These are phyloP conservation scores for Phrixothrix hirtus DNA, from an alignment of 2,888 invertebrate species.

Conservation along the genomic window DNA sequence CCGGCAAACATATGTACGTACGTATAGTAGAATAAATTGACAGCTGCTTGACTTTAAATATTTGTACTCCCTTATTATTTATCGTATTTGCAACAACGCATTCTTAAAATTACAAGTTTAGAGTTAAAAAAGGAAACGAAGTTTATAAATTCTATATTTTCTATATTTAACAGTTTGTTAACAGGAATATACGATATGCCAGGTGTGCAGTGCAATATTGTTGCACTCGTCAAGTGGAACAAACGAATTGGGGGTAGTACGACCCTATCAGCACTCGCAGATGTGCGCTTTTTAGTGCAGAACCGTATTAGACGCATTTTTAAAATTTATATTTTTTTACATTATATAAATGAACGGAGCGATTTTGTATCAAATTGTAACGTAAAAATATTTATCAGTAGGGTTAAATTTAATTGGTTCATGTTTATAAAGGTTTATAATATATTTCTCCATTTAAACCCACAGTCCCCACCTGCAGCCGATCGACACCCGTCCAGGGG, in stretches of 20 bases:
- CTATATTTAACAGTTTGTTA: too few relatives aligned
- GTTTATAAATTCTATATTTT: too few relatives aligned
- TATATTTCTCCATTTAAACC: not conserved
- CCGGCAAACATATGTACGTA: conserved; percentile 20
- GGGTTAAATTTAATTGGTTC: too few relatives aligned
- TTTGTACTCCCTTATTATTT: conserved; percentile 3
- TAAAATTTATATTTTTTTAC: too few relatives aligned
- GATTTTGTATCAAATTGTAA: too few relatives aligned
- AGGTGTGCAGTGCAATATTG: conserved; percentile 37
- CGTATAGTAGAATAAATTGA: conserved; percentile 4
- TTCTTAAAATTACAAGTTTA: not conserved
- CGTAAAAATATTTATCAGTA: too few relatives aligned
- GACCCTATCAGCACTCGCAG: conserved; percentile 29
- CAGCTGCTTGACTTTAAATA: conserved; percentile 16
- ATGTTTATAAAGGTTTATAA: not conserved
- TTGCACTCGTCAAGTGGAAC: conserved; percentile 40
- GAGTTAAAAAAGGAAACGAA: too few relatives aligned
- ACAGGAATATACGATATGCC: conserved; percentile 27
- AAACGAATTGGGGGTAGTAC: conserved; percentile 32
- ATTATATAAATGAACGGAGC: too few relatives aligned
- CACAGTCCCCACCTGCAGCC: conserved; percentile 39
- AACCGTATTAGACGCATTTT: conserved; percentile 7
- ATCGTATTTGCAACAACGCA: conserved; percentile 6
- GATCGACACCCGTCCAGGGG: conserved; percentile 47
- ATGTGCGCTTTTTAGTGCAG: conserved; percentile 23